Evolutionary conservation across 1,140 invertebrate species (phyloP).

Genomic region (Leptinotarsa undecemlineata): DNA sequence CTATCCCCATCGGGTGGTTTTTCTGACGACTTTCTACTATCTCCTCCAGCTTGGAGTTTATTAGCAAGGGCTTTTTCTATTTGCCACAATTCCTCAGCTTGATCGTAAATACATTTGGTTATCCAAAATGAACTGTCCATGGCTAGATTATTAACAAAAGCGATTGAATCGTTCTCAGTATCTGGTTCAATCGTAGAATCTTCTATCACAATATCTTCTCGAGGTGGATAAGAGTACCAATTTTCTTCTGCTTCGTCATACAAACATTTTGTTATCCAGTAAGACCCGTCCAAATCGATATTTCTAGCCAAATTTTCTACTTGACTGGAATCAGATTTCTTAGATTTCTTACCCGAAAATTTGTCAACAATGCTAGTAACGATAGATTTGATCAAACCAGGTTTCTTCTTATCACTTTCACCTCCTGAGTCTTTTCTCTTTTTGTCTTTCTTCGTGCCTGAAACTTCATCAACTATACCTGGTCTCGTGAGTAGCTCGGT

Average conservation of each 20-base stretch:
- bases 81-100: slow-evolving; percentile 65
- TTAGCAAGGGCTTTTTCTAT: slow-evolving; percentile 55
- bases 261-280: slow-evolving; percentile 64
- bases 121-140: slow-evolving; percentile 67
- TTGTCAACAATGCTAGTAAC: slow-evolving; percentile 45
- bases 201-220: background rate
- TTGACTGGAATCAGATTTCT: slow-evolving; percentile 27
- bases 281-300: slow-evolving; percentile 59
- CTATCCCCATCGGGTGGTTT: slow-evolving; percentile 61
- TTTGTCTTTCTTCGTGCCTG: background rate
- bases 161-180: background rate
- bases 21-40: slow-evolving; percentile 45
- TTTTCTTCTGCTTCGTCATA: slow-evolving; percentile 68
- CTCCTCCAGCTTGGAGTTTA: slow-evolving; percentile 53
- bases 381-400: slow-evolving; percentile 44
- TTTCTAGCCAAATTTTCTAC: slow-evolving; percentile 45
- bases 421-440: slow-evolving; percentile 23
- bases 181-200: background rate
- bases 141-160: slow-evolving; percentile 50
- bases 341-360: slow-evolving; percentile 34
- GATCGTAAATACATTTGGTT: slow-evolving; percentile 65
- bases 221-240: slow-evolving; percentile 51
- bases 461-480: background rate
- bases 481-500: background rate
- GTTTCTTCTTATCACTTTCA: slow-evolving; percentile 35